These are phyloP conservation scores for Diarsia brunnea DNA, from an alignment of 2,888 invertebrate species.

Conservation along the genomic window DNA sequence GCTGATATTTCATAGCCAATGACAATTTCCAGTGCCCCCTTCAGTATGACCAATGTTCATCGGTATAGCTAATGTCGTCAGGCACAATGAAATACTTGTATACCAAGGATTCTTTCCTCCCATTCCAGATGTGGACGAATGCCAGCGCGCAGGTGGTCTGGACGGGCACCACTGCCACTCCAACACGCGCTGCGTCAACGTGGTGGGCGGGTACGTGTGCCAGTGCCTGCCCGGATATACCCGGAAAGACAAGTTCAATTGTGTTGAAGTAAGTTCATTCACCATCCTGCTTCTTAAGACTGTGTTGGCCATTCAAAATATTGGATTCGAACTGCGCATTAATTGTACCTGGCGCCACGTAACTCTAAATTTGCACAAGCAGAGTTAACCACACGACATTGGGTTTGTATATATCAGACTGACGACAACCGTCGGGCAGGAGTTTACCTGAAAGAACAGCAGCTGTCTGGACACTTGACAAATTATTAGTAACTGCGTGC, in stretches of 20 bases:
- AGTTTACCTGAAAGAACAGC: background rate
- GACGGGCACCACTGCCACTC: conserved; percentile 96
- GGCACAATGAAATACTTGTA: background rate
- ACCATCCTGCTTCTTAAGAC: background rate
- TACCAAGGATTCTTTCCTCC: background rate
- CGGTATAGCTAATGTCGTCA: background rate
- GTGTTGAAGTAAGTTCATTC: conserved; percentile 90
- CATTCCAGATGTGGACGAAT: conserved; percentile 95
- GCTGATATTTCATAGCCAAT: too few relatives aligned
- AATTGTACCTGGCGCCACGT: background rate
- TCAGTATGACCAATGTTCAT: background rate
- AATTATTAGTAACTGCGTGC: too few relatives aligned
- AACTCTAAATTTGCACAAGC: background rate
- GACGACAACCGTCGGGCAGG: background rate
- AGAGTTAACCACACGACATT: background rate
- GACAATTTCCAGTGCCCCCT: background rate
- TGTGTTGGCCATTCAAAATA: background rate
- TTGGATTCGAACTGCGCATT: background rate
- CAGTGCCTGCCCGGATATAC: conserved; percentile 95
- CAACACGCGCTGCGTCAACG: conserved; percentile 96
- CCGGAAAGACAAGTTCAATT: conserved; percentile 94
- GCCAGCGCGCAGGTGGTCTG: conserved; percentile 94
- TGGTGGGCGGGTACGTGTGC: conserved; percentile 95
- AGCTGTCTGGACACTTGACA: too few relatives aligned
- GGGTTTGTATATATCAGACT: background rate